These are phyloP conservation scores for Tridacna gigas DNA, from an alignment of 2,888 invertebrate species.

Conservation along the genomic window DNA sequence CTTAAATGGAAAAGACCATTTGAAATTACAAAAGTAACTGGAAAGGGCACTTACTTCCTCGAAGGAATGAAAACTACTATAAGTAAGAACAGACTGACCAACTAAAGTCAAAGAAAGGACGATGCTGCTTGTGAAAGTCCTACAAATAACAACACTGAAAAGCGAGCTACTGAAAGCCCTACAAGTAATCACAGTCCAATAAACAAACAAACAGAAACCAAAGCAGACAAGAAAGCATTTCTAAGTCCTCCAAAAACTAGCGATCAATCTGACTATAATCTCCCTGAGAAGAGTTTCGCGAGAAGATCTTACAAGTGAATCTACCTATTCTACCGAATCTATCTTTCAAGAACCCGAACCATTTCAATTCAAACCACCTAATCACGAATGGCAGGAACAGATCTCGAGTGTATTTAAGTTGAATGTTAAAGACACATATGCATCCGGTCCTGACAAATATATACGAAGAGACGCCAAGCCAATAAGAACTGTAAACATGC, in stretches of 20 bases:
- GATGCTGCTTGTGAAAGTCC: slow-evolving; percentile 32
- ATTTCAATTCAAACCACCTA: slow-evolving; percentile 34
- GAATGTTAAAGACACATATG: slow-evolving; percentile 31
- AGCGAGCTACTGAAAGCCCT: slow-evolving; percentile 10
- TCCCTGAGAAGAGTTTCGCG: slow-evolving; percentile 35
- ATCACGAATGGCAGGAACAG: slow-evolving; percentile 34
- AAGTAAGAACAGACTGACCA: slow-evolving; percentile 27
- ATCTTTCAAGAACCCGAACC: slow-evolving; percentile 30
- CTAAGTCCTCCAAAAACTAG: slow-evolving; percentile 10
- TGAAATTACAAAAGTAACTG: slow-evolving; percentile 33
- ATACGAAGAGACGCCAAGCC: slow-evolving; percentile 17
- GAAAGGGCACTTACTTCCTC: slow-evolving; percentile 30
- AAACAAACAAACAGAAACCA: slow-evolving; percentile 25
- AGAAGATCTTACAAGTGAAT: slow-evolving; percentile 23
- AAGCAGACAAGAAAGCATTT: slow-evolving; percentile 17
- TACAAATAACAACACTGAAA: too few relatives aligned
- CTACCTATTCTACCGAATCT: slow-evolving; percentile 27
- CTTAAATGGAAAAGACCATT: slow-evolving; percentile 34
- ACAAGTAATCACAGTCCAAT: slow-evolving; percentile 2
- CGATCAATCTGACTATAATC: slow-evolving; percentile 27
- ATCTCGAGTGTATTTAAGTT: slow-evolving; percentile 32
- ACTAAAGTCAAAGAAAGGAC: slow-evolving; percentile 24
- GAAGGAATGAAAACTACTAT: slow-evolving; percentile 36
- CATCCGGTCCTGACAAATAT: slow-evolving; percentile 19
- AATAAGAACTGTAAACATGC: too few relatives aligned